Base-by-base conservation (phyloP, 2,888 invertebrate genomes). In the Lithophane ornitopus region DNA sequence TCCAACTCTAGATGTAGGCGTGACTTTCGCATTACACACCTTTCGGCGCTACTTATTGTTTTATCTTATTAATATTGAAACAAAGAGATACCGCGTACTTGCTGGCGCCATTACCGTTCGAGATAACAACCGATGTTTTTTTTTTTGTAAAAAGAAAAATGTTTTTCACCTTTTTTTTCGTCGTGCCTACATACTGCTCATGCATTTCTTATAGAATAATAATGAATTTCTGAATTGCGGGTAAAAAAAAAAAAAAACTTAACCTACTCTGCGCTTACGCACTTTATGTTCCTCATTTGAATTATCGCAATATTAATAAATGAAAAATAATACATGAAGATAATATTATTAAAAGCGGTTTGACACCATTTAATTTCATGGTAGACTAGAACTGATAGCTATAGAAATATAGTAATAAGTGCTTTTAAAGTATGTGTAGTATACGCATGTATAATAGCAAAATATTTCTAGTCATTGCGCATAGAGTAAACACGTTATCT, bases 21-120 rank as follows among this genome's bases (percentile, higher is more conserved):
- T 72, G 73, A 46, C 79, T 73, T 62, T 69, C 58, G 49, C 26
- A 61, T 41, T 81, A 74, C 74, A 86, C 87, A 86, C 74, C 87
- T 80, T 81, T 81, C 70, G 70, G 68, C 52, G 49, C 59, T 69
- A 70, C 59, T 68, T 70, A 82, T 80, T 84, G 63, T 78, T 84
- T 81, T 75, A 84, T 87, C 74, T 87, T 83, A 81, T 85, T 69
- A 81, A 69, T 69, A 77, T 52, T 80, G 41, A 69, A 74, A 77
- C 74, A 76, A 52, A 78, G 74, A 78, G 75, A 87, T 85, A 87
- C 70, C 61, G 72, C 63, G 74, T 70, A 71, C 74, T 81, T 59
- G 72, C 28, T 74, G 80, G 83, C 86, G 82, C 83, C 86, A 85
- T 84, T 82, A 74, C 26, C 28, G 52, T 56, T 68, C 19, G 1